Conservation (phyloP, 2,797 vertebrate species). For the Enteromius trimaculatus region DNA sequence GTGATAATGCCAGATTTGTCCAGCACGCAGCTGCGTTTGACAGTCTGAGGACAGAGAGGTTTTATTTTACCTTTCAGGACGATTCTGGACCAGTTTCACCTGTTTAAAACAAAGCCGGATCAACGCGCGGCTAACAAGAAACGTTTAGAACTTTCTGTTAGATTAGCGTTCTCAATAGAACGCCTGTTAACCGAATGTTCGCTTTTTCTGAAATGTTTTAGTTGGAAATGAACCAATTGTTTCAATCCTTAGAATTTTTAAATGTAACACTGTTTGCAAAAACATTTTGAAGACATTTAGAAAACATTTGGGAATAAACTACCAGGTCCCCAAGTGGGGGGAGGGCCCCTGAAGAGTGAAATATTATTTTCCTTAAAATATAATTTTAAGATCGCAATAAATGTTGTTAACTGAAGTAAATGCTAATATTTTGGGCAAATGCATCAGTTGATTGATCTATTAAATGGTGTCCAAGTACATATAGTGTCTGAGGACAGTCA, state of each 20-base stretch:
- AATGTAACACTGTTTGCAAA: neutral
- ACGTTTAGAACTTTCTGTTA: neutral
- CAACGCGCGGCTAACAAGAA: neutral
- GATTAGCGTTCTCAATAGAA: neutral
- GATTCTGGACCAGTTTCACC: neutral
- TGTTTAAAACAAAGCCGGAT: neutral
- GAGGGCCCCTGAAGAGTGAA: too few species aligned
- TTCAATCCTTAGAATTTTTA: neutral
- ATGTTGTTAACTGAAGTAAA: too few species aligned
- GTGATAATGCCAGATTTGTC: slow-evolving; percentile 81
- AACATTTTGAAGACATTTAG: neutral
- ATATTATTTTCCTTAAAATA: too few species aligned
- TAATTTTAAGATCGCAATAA: too few species aligned
- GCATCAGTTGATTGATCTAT: too few species aligned
- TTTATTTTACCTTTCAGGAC: neutral
- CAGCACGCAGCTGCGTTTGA: slow-evolving; percentile 57
- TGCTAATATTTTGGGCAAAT: too few species aligned
- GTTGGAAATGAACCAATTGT: neutral
- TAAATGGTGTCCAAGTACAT: too few species aligned
- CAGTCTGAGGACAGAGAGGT: slow-evolving; percentile 76
- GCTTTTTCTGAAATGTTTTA: neutral
- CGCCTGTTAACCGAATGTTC: too few species aligned
- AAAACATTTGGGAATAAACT: neutral
- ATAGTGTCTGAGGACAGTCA: too few species aligned
- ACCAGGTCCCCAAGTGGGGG: too few species aligned